Conservation (phyloP, 2,113 vertebrate species). For the Oncorhynchus gorbuscha region DNA sequence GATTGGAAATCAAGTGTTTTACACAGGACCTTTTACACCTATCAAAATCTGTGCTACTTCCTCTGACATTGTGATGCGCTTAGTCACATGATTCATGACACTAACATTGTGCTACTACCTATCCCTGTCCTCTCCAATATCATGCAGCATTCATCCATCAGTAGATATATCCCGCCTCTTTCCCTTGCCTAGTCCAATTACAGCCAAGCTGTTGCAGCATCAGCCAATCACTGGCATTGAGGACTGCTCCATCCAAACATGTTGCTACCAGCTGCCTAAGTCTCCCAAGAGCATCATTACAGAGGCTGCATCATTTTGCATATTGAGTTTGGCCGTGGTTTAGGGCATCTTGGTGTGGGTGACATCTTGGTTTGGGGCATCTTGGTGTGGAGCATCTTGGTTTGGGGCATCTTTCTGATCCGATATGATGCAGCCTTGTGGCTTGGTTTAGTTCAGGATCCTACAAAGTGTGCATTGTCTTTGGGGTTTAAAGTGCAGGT, state of each 20-base stretch:
- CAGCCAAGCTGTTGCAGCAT: conserved; percentile 64
- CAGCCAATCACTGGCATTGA: conserved; percentile 61
- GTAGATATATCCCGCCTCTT: conserved; percentile 38
- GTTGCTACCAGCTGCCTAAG: conserved; percentile 48
- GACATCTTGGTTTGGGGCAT: conserved; percentile 53
- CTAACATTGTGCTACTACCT: conserved; percentile 52
- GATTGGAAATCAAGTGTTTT: background rate
- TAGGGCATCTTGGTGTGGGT: conserved; percentile 11
- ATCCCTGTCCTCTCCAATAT: conserved; percentile 28
- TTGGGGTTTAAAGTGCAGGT: conserved; percentile 8
- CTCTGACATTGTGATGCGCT: conserved; percentile 19
- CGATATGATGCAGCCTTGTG: conserved; percentile 47
- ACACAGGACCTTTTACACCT: background rate
- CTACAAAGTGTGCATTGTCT: conserved; percentile 21
- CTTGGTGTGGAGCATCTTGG: too few relatives aligned
- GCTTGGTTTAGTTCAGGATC: conserved; percentile 57
- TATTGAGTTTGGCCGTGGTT: conserved; percentile 62
- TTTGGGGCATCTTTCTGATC: conserved; percentile 22
- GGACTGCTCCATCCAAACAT: conserved; percentile 69
- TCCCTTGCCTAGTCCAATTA: conserved; percentile 56
- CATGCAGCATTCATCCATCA: conserved; percentile 37
- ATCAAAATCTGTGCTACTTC: conserved; percentile 7
- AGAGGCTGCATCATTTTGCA: conserved; percentile 63
- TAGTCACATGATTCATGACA: conserved; percentile 39
- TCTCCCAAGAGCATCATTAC: conserved; percentile 62